These are phyloP conservation scores for Argyresthia albistria DNA, from an alignment of 2,888 invertebrate species.

Conservation along the genomic window DNA sequence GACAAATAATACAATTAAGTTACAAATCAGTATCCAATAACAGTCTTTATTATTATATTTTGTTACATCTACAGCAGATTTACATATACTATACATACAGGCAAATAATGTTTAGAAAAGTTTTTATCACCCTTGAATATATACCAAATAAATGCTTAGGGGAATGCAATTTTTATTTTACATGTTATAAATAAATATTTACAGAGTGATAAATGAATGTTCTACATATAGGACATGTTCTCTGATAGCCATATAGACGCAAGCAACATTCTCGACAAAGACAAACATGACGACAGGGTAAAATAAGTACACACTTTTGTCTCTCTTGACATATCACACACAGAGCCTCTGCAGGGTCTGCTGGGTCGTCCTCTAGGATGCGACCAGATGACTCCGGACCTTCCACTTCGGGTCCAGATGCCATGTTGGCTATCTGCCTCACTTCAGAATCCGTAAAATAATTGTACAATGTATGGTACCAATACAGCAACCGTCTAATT, in stretches of 20 bases:
- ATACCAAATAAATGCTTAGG: not conserved
- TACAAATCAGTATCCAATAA: too few relatives aligned
- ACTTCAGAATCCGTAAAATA: constrained; percentile 53
- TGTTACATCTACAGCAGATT: too few relatives aligned
- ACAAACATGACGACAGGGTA: constrained; percentile 72
- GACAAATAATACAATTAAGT: too few relatives aligned
- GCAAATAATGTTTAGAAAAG: too few relatives aligned
- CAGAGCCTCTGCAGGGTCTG: constrained; percentile 38
- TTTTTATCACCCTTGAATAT: too few relatives aligned
- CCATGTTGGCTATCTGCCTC: constrained; percentile 42
- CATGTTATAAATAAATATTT: constrained; percentile 61
- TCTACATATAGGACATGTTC: constrained; percentile 69
- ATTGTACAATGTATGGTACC: constrained; percentile 46
- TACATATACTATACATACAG: too few relatives aligned
- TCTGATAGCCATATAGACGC: constrained; percentile 58
- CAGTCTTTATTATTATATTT: too few relatives aligned
- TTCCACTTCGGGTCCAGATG: constrained; percentile 34
- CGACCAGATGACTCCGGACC: constrained; percentile 12
- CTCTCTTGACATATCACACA: constrained; percentile 72
- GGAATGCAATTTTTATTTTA: not conserved
- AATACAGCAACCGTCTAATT: constrained; percentile 41
- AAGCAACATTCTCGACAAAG: constrained; percentile 65
- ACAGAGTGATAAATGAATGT: constrained; percentile 69
- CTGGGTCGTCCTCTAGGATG: constrained; percentile 20
- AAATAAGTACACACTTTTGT: constrained; percentile 65